Base-by-base conservation (phyloP, 2,888 invertebrate species). In the Drosophila tanythrix region DNA sequence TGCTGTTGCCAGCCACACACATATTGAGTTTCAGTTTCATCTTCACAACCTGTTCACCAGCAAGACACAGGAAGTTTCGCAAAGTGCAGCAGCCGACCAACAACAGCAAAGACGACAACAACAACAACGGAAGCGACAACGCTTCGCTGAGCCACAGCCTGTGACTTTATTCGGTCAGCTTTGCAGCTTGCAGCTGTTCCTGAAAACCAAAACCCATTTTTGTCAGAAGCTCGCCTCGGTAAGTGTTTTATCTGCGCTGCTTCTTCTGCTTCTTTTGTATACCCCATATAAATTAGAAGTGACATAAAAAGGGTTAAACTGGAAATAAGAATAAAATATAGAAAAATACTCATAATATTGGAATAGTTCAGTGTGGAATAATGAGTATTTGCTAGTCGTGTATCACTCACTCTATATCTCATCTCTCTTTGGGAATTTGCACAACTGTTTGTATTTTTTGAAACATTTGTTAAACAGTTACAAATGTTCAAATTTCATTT, bases 1-100 rank as follows among this genome's bases (percentile, higher is more conserved):
- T 68, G 68, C 43, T 40, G 50, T 40, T 43, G 36, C 38, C 43
- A 58, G 57, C 74, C 73, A 65, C 55, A 55, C 62, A 68, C 82
- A 74, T 79, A 79, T 79, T 79, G 58, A 67, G 83, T 90, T 84
- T 83, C 87, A 86, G 63, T 81, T 79, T 82, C 82, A 81, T 73
- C 76, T 83, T 85, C 53, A 67, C 82, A 87, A 76, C 76, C 87
- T 87, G 80, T 87, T 68, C 70, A 58, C 46, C 64, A 64, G 56
- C 55, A 31, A 35, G 46, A 75, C 66, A 85, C 85, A 90, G 85
- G 85, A 85, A 85, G 85, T 89, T 85, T 90, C 79, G 81, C 83
- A 83, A 88, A 90, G 76, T 90, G 83, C 83, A 90, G 83, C 90
- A 87, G 84, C 79, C 70, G 57, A 68, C 65, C 36, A 63, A 64